Evolutionary conservation across 1,140 invertebrate species (phyloP).

Genomic region (Macrosteles quadrilineatus): DNA sequence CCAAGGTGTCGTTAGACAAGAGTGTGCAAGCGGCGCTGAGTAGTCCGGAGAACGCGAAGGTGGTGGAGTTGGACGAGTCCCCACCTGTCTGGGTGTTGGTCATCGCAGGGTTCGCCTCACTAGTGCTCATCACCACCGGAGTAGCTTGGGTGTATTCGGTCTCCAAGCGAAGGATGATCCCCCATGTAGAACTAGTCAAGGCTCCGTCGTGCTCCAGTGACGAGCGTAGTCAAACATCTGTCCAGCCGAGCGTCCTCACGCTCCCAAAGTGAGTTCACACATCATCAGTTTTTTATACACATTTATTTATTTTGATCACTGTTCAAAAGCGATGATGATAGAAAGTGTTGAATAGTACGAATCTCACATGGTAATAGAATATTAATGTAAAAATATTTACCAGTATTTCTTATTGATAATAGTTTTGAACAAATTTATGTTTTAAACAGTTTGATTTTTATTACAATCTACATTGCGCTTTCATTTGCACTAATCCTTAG

Average conservation of each 20-base stretch:
- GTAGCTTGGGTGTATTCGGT: neutral
- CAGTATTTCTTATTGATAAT: too few species aligned
- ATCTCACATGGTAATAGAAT: too few species aligned
- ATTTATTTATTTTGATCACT: too few species aligned
- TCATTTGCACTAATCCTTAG: too few species aligned
- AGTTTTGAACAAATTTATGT: too few species aligned
- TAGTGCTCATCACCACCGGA: neutral
- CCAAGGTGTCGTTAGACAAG: neutral
- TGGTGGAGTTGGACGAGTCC: neutral
- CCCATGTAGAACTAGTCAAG: neutral
- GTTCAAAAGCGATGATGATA: too few species aligned
- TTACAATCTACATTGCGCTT: too few species aligned
- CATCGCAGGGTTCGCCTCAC: neutral
- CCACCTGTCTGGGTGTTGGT: neutral
- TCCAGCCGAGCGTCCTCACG: neutral
- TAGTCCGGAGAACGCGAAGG: neutral
- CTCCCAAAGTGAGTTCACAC: neutral
- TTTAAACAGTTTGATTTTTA: too few species aligned
- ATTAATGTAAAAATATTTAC: too few species aligned
- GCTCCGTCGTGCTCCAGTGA: neutral
- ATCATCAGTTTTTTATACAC: too few species aligned
- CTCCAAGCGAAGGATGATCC: neutral
- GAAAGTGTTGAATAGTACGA: too few species aligned
- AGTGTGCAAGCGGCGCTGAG: neutral
- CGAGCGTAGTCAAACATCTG: neutral